A percentile compares a stretch with the other conserved stretches of the same genome.
phyloP scores from a whole-genome alignment of 2,113 vertebrate genomes.

The Petrocephalus microphthalmus region DNA sequence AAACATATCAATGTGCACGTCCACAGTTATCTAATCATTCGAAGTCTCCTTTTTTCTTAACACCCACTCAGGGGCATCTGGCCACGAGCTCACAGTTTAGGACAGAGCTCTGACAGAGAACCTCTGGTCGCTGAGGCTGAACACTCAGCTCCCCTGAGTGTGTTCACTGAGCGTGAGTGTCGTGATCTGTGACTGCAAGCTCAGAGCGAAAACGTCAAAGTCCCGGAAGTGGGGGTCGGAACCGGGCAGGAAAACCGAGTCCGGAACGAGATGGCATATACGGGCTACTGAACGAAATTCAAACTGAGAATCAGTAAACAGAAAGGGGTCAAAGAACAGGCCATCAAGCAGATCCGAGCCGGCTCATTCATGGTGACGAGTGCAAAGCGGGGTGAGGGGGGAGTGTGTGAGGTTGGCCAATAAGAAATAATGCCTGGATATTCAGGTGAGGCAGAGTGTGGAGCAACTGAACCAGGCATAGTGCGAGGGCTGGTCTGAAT shows the following conservation, averaged over 20 bases:
- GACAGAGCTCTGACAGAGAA: neutral
- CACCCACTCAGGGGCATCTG: neutral
- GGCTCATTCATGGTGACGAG: neutral
- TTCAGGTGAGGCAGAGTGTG: neutral
- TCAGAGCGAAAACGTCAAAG: neutral
- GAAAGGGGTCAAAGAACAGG: neutral
- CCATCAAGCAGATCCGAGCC: neutral
- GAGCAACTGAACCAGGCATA: neutral
- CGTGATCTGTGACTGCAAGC: neutral
- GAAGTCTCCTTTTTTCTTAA: neutral
- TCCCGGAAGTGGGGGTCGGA: neutral
- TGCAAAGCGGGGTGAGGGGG: neutral
- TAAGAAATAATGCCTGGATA: neutral
- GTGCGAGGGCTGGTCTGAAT: neutral
- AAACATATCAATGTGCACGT: neutral
- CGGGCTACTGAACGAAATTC: neutral
- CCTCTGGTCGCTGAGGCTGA: neutral
- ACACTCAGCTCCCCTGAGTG: neutral
- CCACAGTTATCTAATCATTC: neutral
- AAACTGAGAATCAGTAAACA: neutral
- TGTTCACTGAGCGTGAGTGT: neutral
- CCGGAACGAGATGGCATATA: neutral
- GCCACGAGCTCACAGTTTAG: neutral
- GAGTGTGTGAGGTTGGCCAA: neutral
- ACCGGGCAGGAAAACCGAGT: neutral